Percentiles rank a stretch among this genome's conserved stretches.
phyloP scores from a whole-genome alignment of 2,797 vertebrate species.

The Smutsia gigantea region DNA sequence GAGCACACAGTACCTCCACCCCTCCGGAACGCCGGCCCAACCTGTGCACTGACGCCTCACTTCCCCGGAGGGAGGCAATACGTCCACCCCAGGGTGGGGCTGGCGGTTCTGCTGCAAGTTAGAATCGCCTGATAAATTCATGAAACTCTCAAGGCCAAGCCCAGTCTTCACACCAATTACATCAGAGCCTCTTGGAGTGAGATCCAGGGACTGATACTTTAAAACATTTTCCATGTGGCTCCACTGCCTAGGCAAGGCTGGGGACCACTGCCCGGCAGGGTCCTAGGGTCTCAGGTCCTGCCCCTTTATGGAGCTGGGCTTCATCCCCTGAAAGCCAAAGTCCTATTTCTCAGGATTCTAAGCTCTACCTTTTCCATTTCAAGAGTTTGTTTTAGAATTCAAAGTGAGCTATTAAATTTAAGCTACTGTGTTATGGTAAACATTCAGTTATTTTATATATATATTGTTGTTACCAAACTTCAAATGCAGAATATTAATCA shows the following conservation, averaged over 20 bases:
- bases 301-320: background rate
- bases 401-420: background rate
- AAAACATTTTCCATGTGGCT: background rate
- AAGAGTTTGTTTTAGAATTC: conserved; percentile 12
- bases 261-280: background rate
- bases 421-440: background rate
- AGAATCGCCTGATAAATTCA: background rate
- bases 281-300: background rate
- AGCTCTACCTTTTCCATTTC: background rate
- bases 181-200: background rate
- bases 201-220: background rate
- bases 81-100: background rate
- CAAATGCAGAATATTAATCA: background rate
- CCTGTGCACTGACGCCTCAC: background rate
- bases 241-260: background rate
- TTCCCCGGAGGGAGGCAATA: background rate
- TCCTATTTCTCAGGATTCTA: background rate
- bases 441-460: background rate
- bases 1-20: background rate
- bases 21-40: background rate
- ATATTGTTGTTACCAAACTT: background rate
- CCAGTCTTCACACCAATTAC: background rate
- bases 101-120: background rate
- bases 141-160: background rate
- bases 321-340: background rate